Percentiles rank a stretch among this genome's conserved stretches.
phyloP scores from a whole-genome alignment of 1,140 invertebrate genomes.

The Lepeophtheirus salmonis region DNA sequence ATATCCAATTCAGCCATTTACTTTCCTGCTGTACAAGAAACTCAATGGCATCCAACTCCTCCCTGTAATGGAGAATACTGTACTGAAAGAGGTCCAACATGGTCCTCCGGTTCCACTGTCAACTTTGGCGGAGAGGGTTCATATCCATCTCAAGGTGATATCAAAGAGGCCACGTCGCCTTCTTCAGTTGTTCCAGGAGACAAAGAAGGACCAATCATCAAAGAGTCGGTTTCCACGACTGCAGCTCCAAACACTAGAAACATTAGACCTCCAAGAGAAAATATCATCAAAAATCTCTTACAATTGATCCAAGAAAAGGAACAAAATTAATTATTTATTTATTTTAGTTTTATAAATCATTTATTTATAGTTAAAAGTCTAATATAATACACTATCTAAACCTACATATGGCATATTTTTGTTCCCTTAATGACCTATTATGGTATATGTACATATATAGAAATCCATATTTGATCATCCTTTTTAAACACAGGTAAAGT shows the following conservation, averaged over 20 bases:
- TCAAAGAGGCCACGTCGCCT: too few relatives aligned
- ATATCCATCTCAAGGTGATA: too few relatives aligned
- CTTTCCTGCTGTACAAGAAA: not conserved
- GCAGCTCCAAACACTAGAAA: not conserved
- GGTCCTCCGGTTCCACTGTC: not conserved
- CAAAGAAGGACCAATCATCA: too few relatives aligned
- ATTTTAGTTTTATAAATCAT: too few relatives aligned
- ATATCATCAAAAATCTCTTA: not conserved
- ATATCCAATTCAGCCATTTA: not conserved
- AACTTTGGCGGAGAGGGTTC: not conserved
- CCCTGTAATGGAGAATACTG: not conserved
- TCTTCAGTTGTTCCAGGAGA: too few relatives aligned
- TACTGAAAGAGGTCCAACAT: not conserved
- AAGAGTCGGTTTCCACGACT: not conserved
- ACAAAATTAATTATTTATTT: not conserved
- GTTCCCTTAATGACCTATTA: too few relatives aligned
- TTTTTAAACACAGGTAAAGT: too few relatives aligned
- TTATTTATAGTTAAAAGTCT: too few relatives aligned
- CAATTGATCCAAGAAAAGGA: not conserved
- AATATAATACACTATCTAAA: too few relatives aligned
- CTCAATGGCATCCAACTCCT: not conserved
- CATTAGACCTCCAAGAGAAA: not conserved
- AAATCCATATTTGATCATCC: too few relatives aligned
- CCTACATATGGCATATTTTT: too few relatives aligned
- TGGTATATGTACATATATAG: too few relatives aligned